Evolutionary conservation across 2,113 vertebrate genomes (phyloP).

Genomic region (Heterotis niloticus): DNA sequence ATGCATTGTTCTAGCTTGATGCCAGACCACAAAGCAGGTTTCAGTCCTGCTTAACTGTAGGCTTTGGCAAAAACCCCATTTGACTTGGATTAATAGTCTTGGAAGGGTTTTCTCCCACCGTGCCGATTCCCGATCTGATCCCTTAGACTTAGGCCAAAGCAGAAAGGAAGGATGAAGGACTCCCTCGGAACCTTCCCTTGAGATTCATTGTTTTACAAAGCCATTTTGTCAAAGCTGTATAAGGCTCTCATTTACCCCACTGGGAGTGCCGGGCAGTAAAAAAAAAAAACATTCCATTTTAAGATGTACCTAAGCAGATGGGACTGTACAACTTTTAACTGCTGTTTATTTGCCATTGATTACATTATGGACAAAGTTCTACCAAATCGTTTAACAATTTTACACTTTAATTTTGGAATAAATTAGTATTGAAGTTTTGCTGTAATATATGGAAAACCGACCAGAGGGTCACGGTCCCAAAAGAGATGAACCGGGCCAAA

Average conservation of each 20-base stretch:
- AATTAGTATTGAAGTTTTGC: not conserved
- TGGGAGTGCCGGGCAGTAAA: not conserved
- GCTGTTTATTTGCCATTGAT: not conserved
- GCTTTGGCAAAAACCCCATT: slow-evolving; percentile 56
- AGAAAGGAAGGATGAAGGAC: not conserved
- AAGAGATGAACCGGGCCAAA: slow-evolving; percentile 17
- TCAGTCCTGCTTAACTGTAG: slow-evolving; percentile 52
- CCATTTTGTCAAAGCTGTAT: not conserved
- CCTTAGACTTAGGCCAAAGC: not conserved
- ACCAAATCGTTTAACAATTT: not conserved
- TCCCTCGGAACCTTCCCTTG: slow-evolving; percentile 7
- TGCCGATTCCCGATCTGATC: slow-evolving; percentile 15
- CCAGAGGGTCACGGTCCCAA: slow-evolving; percentile 1
- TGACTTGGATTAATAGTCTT: slow-evolving; percentile 38
- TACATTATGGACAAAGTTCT: not conserved
- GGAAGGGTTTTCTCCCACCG: slow-evolving; percentile 16
- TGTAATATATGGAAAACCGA: slow-evolving; percentile 9
- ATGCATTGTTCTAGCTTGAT: slow-evolving; percentile 53
- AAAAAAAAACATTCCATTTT: too few relatives aligned
- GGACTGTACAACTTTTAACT: slow-evolving; percentile 1
- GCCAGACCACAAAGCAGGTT: slow-evolving; percentile 50
- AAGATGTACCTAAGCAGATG: not conserved
- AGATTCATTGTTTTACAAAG: slow-evolving; percentile 13
- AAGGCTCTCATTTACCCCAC: not conserved
- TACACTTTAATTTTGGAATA: not conserved